These are phyloP conservation scores for Thrips palmi DNA, from an alignment of 1,140 invertebrate species.

Conservation along the genomic window DNA sequence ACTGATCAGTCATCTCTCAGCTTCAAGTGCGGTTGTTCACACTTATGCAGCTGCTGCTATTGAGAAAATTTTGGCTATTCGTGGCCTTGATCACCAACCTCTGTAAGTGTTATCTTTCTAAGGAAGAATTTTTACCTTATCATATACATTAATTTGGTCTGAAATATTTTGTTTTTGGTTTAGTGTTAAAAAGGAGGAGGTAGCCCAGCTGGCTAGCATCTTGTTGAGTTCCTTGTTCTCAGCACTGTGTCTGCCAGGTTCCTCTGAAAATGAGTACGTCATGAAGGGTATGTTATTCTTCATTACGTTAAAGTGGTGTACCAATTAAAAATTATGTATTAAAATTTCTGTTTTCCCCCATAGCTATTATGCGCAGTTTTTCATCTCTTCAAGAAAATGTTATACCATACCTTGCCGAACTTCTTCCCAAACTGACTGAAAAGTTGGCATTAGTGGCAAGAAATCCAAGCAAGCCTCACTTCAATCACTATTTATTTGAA, in stretches of 20 bases:
- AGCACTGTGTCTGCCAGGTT: constrained; percentile 46
- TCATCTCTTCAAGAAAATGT: constrained; percentile 59
- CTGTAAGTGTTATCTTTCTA: constrained; percentile 27
- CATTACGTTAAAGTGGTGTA: constrained; percentile 8
- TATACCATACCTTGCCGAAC: constrained; percentile 57
- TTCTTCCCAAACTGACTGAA: constrained; percentile 67
- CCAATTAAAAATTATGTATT: constrained; percentile 13
- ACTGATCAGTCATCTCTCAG: constrained; percentile 49
- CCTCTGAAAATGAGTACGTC: constrained; percentile 87
- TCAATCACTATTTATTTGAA: constrained; percentile 96
- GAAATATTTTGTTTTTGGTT: constrained; percentile 17
- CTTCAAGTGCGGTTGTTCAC: constrained; percentile 72
- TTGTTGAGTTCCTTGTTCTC: constrained; percentile 59
- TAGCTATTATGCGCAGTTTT: constrained; percentile 81
- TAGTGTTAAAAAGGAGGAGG: constrained; percentile 35
- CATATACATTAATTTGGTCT: constrained; percentile 5
- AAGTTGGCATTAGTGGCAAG: constrained; percentile 72
- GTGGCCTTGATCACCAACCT: constrained; percentile 29
- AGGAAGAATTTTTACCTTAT: constrained; percentile 1
- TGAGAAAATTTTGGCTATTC: constrained; percentile 72
- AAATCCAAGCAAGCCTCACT: constrained; percentile 91
- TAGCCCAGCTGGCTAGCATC: constrained; percentile 38
- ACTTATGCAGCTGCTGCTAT: constrained; percentile 84
- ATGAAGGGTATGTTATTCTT: constrained; percentile 59
- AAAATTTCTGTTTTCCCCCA: constrained; percentile 18